phyloP scores from a whole-genome alignment of 1,140 invertebrate genomes.

The Diuraphis noxia region DNA sequence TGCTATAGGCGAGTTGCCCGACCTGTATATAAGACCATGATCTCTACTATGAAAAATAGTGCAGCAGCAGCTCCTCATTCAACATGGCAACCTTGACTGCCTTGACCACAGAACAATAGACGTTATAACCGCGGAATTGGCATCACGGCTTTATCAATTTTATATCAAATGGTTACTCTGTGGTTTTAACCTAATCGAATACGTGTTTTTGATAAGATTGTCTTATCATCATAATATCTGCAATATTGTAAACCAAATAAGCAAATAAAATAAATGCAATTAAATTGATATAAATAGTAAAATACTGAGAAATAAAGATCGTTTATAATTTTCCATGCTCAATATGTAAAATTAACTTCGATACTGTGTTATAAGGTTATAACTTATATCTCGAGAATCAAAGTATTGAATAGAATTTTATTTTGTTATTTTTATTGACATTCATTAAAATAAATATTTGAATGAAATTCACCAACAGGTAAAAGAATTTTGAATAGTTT shows the following conservation, averaged over 20 bases:
- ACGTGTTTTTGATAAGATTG: background rate
- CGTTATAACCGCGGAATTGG: too few species aligned
- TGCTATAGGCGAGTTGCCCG: too few species aligned
- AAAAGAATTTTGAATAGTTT: background rate
- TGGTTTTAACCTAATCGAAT: background rate
- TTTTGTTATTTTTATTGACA: background rate
- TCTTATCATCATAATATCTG: background rate
- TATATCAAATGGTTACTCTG: too few species aligned
- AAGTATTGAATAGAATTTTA: background rate
- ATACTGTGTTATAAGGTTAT: background rate
- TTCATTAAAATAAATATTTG: background rate
- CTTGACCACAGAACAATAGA: too few species aligned
- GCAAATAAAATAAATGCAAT: background rate
- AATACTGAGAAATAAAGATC: background rate
- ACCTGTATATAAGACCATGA: too few species aligned
- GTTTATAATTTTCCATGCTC: background rate
- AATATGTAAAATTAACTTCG: background rate
- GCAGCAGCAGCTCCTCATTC: too few species aligned
- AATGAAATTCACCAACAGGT: conserved; percentile 6
- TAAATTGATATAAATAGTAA: background rate
- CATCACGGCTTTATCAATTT: too few species aligned
- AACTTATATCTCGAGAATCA: background rate
- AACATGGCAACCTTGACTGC: too few species aligned
- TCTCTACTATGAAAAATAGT: too few species aligned
- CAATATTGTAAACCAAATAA: background rate